Conservation (phyloP, 2,797 vertebrate species). For the Phalloptychus januarius region DNA sequence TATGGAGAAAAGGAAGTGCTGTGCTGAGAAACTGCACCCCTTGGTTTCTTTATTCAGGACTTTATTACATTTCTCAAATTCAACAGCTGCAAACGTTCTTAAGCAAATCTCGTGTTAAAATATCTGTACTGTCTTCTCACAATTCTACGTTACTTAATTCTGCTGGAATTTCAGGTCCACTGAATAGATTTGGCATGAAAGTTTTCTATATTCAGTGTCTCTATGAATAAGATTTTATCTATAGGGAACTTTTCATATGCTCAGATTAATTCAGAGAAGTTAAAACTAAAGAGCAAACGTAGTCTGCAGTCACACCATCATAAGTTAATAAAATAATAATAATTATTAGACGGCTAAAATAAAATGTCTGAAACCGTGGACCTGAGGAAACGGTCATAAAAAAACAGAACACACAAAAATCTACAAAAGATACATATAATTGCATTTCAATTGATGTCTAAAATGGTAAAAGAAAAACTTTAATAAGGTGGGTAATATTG, state of each 20-base stretch:
- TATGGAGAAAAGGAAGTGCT: neutral
- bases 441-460: neutral
- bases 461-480: neutral
- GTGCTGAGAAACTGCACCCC: neutral
- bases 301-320: neutral
- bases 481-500: neutral
- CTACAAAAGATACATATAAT: neutral
- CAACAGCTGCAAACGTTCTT: neutral
- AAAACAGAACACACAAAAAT: neutral
- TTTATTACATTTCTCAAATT: too few relatives aligned
- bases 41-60: neutral
- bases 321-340: neutral
- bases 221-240: neutral
- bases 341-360: neutral
- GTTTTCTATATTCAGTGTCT: neutral
- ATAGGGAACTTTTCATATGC: neutral
- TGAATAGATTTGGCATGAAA: neutral
- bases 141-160: neutral
- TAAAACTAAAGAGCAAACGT: neutral
- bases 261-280: neutral
- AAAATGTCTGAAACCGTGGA: neutral
- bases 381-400: neutral
- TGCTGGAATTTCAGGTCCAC: neutral
- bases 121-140: neutral
- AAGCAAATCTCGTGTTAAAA: neutral